Conservation (phyloP, 2,797 vertebrate species). For the Propithecus perrieri region DNA sequence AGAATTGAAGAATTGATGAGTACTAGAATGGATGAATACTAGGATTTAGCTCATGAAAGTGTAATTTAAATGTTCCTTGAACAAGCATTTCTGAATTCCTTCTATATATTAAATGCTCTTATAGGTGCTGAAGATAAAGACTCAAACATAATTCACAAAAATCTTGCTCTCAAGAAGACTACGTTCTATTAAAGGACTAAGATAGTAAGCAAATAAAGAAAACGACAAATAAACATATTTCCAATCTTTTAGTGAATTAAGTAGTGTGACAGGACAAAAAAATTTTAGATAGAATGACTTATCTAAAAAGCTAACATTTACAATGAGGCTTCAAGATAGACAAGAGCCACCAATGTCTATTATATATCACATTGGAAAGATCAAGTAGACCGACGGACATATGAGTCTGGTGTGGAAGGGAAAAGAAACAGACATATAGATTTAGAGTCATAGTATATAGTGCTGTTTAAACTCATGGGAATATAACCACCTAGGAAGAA, state of each 20-base stretch:
- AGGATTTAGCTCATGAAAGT: neutral
- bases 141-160: neutral
- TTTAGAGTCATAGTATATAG: neutral
- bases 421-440: neutral
- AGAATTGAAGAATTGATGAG: neutral
- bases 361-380: constrained; percentile 1
- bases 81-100: neutral
- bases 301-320: neutral
- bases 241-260: neutral
- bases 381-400: neutral
- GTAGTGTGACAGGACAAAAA: neutral
- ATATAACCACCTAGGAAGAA: neutral
- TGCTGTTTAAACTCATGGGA: neutral
- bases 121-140: neutral
- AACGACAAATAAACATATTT: neutral
- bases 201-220: neutral
- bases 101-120: neutral
- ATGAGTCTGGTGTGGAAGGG: neutral
- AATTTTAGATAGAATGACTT: neutral
- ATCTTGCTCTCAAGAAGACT: neutral
- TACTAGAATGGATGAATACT: neutral
- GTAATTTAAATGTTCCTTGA: neutral
- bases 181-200: neutral
- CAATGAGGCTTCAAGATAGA: neutral
- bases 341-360: neutral